Evolutionary conservation across 2,888 invertebrate species (phyloP).

Genomic region (Tupiocoris notatus): DNA sequence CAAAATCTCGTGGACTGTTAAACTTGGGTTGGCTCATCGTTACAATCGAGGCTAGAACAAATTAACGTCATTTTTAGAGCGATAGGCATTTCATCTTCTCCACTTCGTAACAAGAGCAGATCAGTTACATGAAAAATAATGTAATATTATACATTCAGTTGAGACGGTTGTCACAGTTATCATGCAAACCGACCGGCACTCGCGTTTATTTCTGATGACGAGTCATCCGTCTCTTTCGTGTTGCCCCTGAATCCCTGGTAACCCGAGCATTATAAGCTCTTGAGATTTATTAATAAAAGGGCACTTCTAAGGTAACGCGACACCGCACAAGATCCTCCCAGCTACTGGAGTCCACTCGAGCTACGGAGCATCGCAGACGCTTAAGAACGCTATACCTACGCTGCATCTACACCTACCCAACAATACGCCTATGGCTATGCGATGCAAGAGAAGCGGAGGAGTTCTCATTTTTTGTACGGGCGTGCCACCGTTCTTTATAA

Average conservation of each 20-base stretch:
- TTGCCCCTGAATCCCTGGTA: not conserved
- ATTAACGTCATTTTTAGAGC: no score
- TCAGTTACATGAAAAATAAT: not conserved
- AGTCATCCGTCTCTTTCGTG: constrained; percentile 23
- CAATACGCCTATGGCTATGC: not conserved
- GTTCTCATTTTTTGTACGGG: not conserved
- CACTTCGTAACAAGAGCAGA: not conserved
- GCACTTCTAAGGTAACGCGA: constrained; percentile 24
- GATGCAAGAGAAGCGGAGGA: not conserved
- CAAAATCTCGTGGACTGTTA: no score
- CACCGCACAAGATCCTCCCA: constrained; percentile 1
- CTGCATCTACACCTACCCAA: not conserved
- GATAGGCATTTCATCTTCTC: no score
- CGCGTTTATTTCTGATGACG: constrained; percentile 26
- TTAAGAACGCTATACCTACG: not conserved
- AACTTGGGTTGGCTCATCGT: no score
- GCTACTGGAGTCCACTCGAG: constrained; percentile 3
- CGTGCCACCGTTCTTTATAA: not conserved
- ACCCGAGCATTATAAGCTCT: constrained; percentile 14
- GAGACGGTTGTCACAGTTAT: not conserved
- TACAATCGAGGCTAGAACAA: no score
- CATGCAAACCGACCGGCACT: not conserved
- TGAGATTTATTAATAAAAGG: constrained; percentile 30
- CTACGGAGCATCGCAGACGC: no score
- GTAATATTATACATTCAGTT: not conserved